phyloP scores from a whole-genome alignment of 2,113 vertebrate genomes.

The Balaenoptera acutorostrata region DNA sequence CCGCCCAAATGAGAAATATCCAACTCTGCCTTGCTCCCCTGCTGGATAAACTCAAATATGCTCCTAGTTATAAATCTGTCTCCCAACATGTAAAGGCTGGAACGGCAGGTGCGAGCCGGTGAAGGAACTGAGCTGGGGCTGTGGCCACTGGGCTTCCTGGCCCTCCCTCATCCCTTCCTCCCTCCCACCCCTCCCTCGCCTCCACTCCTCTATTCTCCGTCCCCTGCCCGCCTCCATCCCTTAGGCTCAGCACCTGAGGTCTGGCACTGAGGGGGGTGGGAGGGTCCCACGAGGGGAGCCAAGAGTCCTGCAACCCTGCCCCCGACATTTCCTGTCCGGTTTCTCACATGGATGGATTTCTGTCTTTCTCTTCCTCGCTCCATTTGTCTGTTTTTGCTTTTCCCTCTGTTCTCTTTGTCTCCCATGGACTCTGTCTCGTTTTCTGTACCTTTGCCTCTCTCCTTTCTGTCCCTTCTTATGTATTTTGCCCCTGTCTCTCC shows the following conservation, averaged over 20 bases:
- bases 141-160: background rate
- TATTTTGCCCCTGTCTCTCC: background rate
- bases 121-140: background rate
- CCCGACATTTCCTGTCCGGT: rapidly evolving
- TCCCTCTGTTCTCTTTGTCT: background rate
- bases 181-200: rapidly evolving
- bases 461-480: background rate
- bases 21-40: background rate
- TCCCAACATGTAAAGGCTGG: background rate
- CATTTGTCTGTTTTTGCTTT: background rate
- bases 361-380: background rate
- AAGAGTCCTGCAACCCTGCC: background rate
- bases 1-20: background rate
- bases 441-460: background rate
- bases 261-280: background rate
- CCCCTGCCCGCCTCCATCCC: background rate
- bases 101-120: background rate
- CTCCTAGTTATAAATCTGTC: background rate
- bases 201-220: background rate
- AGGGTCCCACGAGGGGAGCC: background rate
- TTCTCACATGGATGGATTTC: background rate
- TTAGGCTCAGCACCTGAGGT: background rate
- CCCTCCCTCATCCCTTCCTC: background rate
- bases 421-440: background rate
- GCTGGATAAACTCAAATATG: background rate